A percentile compares a stretch with the other conserved stretches of the same genome.
Evolutionary conservation across 2,113 vertebrate genomes (phyloP).

Genomic region (Monarcha castaneiventris): DNA sequence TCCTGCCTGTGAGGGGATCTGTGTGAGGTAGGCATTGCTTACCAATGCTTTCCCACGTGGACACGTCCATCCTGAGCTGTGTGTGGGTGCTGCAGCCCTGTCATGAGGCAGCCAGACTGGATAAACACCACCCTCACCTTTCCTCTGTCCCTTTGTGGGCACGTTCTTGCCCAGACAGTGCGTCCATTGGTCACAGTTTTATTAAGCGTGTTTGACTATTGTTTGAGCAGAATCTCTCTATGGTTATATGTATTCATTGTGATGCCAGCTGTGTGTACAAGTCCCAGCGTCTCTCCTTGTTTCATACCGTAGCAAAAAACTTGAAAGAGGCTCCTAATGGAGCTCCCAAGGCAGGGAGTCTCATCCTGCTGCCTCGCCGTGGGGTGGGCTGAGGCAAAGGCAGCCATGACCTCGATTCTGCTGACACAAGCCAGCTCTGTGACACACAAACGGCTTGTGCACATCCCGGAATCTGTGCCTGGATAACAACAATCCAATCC

Average conservation of each 20-base stretch:
- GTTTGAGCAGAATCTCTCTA: background rate
- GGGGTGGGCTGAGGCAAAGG: background rate
- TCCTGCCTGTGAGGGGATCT: no score
- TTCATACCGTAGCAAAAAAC: background rate
- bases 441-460: background rate
- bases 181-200: background rate
- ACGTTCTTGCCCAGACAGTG: background rate
- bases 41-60: no score
- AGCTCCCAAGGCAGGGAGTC: background rate
- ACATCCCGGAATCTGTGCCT: background rate
- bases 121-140: background rate
- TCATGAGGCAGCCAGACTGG: background rate
- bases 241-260: background rate
- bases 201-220: background rate
- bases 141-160: background rate
- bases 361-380: background rate
- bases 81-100: background rate
- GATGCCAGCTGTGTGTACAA: background rate
- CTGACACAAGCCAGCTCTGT: background rate
- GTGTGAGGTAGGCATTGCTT: background rate
- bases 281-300: background rate
- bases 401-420: background rate
- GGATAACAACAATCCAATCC: background rate
- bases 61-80: background rate
- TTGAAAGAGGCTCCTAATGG: background rate